Base-by-base conservation (phyloP, 2,888 invertebrate species). In the Synergus japonicus region DNA sequence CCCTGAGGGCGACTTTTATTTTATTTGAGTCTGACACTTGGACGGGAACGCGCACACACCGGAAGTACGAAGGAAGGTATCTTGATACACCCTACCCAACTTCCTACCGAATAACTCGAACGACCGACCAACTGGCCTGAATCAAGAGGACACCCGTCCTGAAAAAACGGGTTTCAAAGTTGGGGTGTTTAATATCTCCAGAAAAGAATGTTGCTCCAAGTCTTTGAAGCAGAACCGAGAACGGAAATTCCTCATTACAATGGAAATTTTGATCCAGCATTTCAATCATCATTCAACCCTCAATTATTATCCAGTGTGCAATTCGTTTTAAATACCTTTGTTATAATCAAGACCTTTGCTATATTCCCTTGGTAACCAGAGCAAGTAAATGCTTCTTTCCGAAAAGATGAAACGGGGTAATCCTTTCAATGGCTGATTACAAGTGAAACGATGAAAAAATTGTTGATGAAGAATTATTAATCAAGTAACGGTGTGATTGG, bases 21-120 rank as follows among this genome's bases (percentile, higher is more conserved):
- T 91, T 91, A 90, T 90, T 90, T 88, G 86, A 88, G 88, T 85
- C 88, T 88, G 90, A 89, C 88, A 88, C 89, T 89, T 88, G 85
- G 89, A 84, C 87, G 90, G 80, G 90, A 87, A 83, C 87, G 87
- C 85, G 83, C 84, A 83, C 85, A 83, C 83, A 87, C 89, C 89
- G 89, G 89, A 89, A 89, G 87, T 89, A 64, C 76, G 77, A 80
- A 67, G 65, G 76, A 73, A 73, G 60, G 66, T 73, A 60, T 67
- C 77, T 78, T 73, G 63, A 58, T 58, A 49, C 43, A 44, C 43
- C 13, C 13, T 43, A 18, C 22, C 67, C n/a, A 66, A 43, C 69
- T 37, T 37, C 29, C 22, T 49, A 67, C 46, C 67, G 22, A 43
- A 12, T 66, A 12, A 22, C 58, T 67, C 54, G 66, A 65, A 76